These are phyloP conservation scores for Crotalus helleri DNA, from an alignment of 2,113 vertebrate genomes.

Conservation along the genomic window DNA sequence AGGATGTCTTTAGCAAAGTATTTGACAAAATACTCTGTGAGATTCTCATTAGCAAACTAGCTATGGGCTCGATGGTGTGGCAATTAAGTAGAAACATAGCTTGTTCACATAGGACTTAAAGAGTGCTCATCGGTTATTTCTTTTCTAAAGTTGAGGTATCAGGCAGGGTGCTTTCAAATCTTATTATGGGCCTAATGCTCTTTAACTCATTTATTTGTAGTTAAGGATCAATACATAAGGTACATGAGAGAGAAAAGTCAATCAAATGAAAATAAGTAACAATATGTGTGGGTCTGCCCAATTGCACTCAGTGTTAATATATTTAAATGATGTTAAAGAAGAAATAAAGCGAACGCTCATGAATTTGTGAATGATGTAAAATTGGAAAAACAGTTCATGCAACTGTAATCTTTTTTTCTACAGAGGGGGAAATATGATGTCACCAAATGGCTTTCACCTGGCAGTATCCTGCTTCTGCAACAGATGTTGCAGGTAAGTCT, in stretches of 20 bases:
- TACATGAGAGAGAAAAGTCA: not conserved
- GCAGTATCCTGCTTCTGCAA: slow-evolving; percentile 81
- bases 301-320: not conserved
- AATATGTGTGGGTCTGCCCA: not conserved
- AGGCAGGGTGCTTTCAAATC: not conserved
- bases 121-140: not conserved
- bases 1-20: not conserved
- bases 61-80: not conserved
- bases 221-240: not conserved
- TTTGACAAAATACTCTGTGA: not conserved
- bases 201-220: not conserved
- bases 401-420: slow-evolving; percentile 18
- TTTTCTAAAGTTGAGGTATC: not conserved
- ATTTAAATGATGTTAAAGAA: not conserved
- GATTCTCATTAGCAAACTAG: not conserved
- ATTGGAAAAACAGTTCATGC: not conserved
- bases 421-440: slow-evolving; percentile 87
- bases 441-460: slow-evolving; percentile 86
- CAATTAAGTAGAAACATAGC: not conserved
- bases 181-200: not conserved
- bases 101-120: not conserved
- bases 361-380: not conserved
- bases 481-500: slow-evolving; percentile 92
- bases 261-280: not conserved
- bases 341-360: not conserved